These are phyloP conservation scores for Tenualosa thibaudeaui DNA, from an alignment of 2,797 vertebrate species.

Conservation along the genomic window DNA sequence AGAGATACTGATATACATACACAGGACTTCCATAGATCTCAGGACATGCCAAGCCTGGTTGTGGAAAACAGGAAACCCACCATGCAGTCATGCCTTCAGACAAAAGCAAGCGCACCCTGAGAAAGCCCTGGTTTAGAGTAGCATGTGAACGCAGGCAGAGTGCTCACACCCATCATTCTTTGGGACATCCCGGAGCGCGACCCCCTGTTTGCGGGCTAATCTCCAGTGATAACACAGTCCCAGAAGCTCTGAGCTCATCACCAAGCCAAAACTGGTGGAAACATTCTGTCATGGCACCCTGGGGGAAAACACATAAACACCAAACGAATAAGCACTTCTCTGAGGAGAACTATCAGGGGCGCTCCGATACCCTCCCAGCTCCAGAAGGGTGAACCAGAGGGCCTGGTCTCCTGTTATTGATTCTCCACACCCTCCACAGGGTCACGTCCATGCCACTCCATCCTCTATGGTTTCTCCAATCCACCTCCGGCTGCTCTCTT, in stretches of 20 bases:
- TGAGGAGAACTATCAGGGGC: not conserved
- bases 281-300: not conserved
- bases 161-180: constrained; percentile 6
- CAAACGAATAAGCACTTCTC: not conserved
- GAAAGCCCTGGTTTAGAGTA: not conserved
- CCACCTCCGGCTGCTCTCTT: not conserved
- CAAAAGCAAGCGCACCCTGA: constrained; percentile 3
- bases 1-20: not conserved
- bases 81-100: not conserved
- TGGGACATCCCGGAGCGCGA: not conserved
- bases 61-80: constrained; percentile 21
- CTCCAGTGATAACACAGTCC: not conserved
- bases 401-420: not conserved
- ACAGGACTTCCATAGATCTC: not conserved
- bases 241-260: not conserved
- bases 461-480: not conserved
- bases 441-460: not conserved
- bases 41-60: not conserved
- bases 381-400: not conserved
- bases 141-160: not conserved
- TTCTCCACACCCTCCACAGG: not conserved
- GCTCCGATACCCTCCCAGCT: not conserved
- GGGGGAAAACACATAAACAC: not conserved
- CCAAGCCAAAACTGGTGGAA: not conserved
- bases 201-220: not conserved